Evolutionary conservation across 1,140 invertebrate species (phyloP).

Genomic region (Tetramorium parvispinum): DNA sequence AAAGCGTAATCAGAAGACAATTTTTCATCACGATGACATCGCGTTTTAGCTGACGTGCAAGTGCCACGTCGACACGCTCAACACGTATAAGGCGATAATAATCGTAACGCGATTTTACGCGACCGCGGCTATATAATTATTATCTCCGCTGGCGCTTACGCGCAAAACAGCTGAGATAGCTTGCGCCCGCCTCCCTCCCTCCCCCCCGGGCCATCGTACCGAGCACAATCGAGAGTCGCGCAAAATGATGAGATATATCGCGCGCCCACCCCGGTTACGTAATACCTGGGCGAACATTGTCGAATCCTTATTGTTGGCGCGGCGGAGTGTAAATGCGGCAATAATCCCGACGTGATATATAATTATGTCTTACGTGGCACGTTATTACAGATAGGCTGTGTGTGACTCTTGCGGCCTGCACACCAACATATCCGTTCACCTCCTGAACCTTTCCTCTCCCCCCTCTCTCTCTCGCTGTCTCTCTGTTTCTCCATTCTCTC

Average conservation of each 20-base stretch:
- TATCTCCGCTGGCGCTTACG: background rate
- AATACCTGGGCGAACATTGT: slow-evolving; percentile 55
- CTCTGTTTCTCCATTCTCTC: slow-evolving; percentile 58
- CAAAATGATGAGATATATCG: slow-evolving; percentile 47
- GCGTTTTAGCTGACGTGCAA: slow-evolving; percentile 18
- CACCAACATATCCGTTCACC: slow-evolving; percentile 9
- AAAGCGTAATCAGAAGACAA: slow-evolving; percentile 59
- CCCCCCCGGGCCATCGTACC: background rate
- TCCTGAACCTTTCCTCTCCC: background rate
- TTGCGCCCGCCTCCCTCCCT: background rate
- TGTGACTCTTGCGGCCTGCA: slow-evolving; percentile 64
- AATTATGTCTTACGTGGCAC: slow-evolving; percentile 71
- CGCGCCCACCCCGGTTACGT: slow-evolving; percentile 17
- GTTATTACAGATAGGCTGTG: slow-evolving; percentile 71
- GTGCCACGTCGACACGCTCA: background rate
- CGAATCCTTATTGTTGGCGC: slow-evolving; percentile 66
- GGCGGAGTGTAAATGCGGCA: slow-evolving; percentile 66
- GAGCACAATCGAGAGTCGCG: background rate
- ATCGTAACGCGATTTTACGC: slow-evolving; percentile 43
- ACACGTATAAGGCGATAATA: slow-evolving; percentile 35
- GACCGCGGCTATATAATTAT: slow-evolving; percentile 28
- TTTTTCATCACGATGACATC: slow-evolving; percentile 56
- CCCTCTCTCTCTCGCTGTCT: background rate
- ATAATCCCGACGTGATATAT: slow-evolving; percentile 72
- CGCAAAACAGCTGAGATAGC: slow-evolving; percentile 22